phyloP scores from a whole-genome alignment of 2,888 invertebrate species.

The Stenodema calcarata region DNA sequence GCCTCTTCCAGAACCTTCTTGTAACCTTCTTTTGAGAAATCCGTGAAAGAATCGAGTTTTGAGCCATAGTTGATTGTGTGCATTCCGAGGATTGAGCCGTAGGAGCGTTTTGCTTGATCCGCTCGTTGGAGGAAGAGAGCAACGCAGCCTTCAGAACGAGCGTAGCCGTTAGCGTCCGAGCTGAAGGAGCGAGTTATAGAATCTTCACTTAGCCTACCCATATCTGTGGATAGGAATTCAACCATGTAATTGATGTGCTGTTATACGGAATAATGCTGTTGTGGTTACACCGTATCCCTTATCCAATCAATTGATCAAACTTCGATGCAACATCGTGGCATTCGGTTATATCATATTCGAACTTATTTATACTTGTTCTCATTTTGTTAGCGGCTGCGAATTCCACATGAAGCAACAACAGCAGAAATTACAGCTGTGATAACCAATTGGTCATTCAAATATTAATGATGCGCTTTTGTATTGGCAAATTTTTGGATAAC shows the following conservation, averaged over 20 bases:
- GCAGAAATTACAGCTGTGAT: too few species aligned
- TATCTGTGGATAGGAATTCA: slow-evolving; percentile 50
- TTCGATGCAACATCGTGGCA: too few species aligned
- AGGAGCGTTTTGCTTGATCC: slow-evolving; percentile 62
- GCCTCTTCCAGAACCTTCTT: slow-evolving; percentile 60
- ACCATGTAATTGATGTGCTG: too few species aligned
- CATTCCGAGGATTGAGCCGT: slow-evolving; percentile 66
- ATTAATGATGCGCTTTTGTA: slow-evolving; percentile 66
- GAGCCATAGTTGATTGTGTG: slow-evolving; percentile 68
- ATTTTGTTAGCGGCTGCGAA: too few species aligned
- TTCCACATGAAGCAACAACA: too few species aligned
- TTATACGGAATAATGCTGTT: too few species aligned
- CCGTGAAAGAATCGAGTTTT: slow-evolving; percentile 61
- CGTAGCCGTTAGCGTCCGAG: slow-evolving; percentile 62
- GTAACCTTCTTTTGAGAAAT: slow-evolving; percentile 58
- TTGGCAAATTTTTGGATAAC: slow-evolving; percentile 69
- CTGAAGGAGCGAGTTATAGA: slow-evolving; percentile 76
- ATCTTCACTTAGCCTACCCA: slow-evolving; percentile 78
- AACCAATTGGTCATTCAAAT: too few species aligned
- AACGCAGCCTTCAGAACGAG: slow-evolving; percentile 63
- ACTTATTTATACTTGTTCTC: too few species aligned
- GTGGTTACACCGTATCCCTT: too few species aligned
- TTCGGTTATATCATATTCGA: too few species aligned
- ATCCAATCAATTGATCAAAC: too few species aligned
- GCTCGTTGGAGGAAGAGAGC: slow-evolving; percentile 62